Percentiles rank a stretch among this genome's conserved stretches.
Evolutionary conservation across 2,888 invertebrate species (phyloP).

Genomic region (Dynastes grantii): DNA sequence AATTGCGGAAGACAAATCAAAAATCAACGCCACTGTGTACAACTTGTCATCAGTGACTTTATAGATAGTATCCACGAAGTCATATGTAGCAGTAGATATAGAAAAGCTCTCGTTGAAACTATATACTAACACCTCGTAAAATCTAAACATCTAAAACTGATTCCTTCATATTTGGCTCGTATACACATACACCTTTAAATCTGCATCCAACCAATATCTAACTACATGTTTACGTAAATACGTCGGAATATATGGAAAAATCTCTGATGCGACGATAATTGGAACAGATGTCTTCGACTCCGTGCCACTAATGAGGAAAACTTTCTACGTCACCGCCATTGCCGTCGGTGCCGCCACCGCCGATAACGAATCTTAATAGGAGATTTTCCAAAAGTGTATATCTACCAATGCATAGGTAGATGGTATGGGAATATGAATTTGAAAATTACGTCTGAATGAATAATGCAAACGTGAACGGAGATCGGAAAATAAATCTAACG

Average conservation of each 20-base stretch:
- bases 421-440: conserved; percentile 23
- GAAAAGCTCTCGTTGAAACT: no score
- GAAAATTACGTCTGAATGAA: conserved; percentile 24
- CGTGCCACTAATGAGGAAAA: conserved; percentile 42
- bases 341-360: no score
- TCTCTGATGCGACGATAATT: conserved; percentile 17
- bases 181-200: neutral
- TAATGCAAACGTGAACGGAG: conserved; percentile 15
- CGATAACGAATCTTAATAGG: conserved; percentile 45
- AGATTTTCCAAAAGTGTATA: conserved; percentile 26
- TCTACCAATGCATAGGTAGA: neutral
- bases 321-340: neutral
- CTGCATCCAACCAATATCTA: neutral
- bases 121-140: no score
- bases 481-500: conserved; percentile 31
- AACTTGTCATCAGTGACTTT: no score
- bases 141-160: no score
- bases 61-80: no score
- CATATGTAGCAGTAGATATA: no score
- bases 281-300: conserved; percentile 40
- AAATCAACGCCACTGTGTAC: no score
- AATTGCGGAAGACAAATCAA: no score
- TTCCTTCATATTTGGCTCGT: no score
- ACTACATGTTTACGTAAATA: neutral
- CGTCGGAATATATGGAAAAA: neutral